phyloP scores from a whole-genome alignment of 2,888 invertebrate species.

The Idaea straminata region DNA sequence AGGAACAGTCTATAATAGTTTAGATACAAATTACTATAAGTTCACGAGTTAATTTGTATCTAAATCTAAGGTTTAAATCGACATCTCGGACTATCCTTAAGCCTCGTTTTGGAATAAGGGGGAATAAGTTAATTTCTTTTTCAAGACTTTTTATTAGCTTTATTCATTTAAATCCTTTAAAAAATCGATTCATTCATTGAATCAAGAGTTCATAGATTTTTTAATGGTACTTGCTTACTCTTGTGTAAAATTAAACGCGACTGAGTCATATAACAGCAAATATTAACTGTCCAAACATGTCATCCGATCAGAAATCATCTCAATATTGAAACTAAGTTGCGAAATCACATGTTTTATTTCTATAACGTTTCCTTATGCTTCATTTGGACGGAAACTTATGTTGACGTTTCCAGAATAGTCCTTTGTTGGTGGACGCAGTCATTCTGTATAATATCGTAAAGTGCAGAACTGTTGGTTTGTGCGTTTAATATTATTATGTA shows the following conservation, averaged over 20 bases:
- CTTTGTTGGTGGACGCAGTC: slow-evolving; percentile 58
- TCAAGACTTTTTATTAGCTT: too few species aligned
- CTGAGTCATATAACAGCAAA: background rate
- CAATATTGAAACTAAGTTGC: slow-evolving; percentile 49
- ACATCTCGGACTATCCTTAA: too few species aligned
- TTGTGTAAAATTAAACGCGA: background rate
- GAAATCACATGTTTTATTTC: slow-evolving; percentile 54
- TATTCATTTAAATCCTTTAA: too few species aligned
- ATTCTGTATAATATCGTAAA: slow-evolving; percentile 34
- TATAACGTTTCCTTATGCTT: slow-evolving; percentile 58
- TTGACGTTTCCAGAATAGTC: slow-evolving; percentile 69
- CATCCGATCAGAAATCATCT: slow-evolving; percentile 7
- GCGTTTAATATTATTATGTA: slow-evolving; percentile 11
- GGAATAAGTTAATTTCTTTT: too few species aligned
- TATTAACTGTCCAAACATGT: background rate
- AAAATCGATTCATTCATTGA: too few species aligned
- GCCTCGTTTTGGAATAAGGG: too few species aligned
- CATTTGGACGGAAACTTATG: slow-evolving; percentile 55
- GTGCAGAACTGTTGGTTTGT: slow-evolving; percentile 17
- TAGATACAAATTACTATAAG: too few species aligned
- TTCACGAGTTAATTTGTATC: too few species aligned
- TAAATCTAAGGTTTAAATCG: too few species aligned
- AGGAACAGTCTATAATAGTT: too few species aligned
- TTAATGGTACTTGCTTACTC: background rate
- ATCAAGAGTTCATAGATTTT: background rate